A percentile compares a stretch with the other conserved stretches of the same genome.
These are phyloP conservation scores for Hetaerina titia DNA, from an alignment of 2,888 invertebrate genomes.

Conservation along the genomic window DNA sequence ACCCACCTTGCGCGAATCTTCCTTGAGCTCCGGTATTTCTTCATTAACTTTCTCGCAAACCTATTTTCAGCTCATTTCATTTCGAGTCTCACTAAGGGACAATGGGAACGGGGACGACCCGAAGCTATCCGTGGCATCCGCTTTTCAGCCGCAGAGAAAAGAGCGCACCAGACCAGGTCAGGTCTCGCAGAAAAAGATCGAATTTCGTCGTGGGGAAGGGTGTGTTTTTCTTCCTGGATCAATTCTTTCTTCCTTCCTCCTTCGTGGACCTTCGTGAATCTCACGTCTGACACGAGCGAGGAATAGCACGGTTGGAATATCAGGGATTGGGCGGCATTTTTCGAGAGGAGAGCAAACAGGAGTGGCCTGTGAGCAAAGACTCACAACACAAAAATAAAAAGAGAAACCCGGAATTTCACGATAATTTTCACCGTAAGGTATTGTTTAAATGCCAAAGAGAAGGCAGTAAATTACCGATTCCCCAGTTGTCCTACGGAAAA, in stretches of 20 bases:
- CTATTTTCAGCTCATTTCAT: conserved; percentile 14
- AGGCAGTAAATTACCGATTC: no score
- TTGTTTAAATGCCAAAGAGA: no score
- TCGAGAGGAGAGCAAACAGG: no score
- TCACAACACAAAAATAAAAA: no score
- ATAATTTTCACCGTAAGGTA: no score
- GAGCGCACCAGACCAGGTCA: neutral
- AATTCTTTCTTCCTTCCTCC: neutral
- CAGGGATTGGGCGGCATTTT: no score
- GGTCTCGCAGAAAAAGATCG: neutral
- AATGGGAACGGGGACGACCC: neutral
- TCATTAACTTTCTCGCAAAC: conserved; percentile 4
- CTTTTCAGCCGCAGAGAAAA: conserved; percentile 13
- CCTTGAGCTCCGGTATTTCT: neutral
- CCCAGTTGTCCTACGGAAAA: no score
- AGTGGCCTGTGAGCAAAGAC: no score
- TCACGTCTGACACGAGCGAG: no score
- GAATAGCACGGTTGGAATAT: no score
- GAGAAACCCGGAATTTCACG: no score
- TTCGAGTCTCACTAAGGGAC: conserved; percentile 21
- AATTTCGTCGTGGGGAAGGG: neutral
- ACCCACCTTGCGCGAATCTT: neutral
- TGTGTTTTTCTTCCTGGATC: neutral
- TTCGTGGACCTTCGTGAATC: no score
- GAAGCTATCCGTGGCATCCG: conserved; percentile 22